Conservation (phyloP, 2,113 vertebrate species). For the rat (Rattus norvegicus) region DNA sequence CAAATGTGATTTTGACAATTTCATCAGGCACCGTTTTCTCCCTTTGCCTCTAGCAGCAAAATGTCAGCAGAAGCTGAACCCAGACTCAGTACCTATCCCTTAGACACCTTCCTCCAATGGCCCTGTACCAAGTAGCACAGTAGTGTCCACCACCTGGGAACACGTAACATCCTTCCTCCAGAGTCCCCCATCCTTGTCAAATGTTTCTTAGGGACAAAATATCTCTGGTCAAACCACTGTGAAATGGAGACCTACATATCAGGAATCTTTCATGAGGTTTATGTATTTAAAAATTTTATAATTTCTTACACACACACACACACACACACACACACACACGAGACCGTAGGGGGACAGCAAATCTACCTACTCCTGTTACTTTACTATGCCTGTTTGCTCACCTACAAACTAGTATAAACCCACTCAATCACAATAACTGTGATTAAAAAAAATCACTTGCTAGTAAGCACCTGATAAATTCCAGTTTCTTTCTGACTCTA, state of each 20-base stretch:
- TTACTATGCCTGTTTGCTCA: neutral
- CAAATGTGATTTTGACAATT: neutral
- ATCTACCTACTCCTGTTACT: no score
- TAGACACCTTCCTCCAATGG: no score
- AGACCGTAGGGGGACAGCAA: accelerated
- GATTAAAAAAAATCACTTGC: neutral
- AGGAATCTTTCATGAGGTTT: accelerated
- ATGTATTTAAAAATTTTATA: neutral
- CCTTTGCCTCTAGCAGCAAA: neutral
- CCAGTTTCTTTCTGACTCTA: neutral
- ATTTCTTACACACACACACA: neutral
- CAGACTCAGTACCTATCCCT: no score
- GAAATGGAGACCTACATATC: neutral
- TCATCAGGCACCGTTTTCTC: neutral
- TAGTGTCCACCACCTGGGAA: accelerated
- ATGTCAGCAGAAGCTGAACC: neutral
- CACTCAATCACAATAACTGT: no score
- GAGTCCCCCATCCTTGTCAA: neutral
- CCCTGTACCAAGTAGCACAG: no score
- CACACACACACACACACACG: neutral
- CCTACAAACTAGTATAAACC: neutral
- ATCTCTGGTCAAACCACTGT: neutral
- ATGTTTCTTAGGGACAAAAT: no score
- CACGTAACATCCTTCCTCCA: neutral
- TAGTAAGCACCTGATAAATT: accelerated